Percentiles rank a stretch among this genome's conserved stretches.
phyloP scores from a whole-genome alignment of 2,113 vertebrate genomes.

The Oceanodroma tethys region DNA sequence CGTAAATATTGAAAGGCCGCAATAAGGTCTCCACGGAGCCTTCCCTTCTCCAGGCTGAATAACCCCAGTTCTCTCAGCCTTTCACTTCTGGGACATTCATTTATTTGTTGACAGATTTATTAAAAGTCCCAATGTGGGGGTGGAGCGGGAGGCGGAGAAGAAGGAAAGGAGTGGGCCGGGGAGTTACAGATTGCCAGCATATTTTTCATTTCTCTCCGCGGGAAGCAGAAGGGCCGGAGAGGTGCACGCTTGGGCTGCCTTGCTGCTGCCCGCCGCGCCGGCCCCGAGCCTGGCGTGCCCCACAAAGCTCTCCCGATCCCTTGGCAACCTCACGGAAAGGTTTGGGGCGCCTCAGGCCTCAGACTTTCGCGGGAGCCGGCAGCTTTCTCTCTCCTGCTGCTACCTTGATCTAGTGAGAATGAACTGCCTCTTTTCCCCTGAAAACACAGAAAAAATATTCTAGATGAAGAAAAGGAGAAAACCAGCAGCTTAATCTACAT shows the following conservation, averaged over 20 bases:
- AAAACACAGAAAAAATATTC: background rate
- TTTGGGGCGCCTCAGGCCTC: background rate
- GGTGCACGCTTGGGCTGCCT: background rate
- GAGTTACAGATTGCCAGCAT: background rate
- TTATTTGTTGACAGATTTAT: background rate
- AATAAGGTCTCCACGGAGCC: background rate
- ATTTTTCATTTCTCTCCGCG: background rate
- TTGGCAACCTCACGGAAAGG: background rate
- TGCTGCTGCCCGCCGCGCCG: background rate
- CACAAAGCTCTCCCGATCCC: background rate
- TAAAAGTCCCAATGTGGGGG: background rate
- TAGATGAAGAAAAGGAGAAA: background rate
- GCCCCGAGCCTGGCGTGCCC: background rate
- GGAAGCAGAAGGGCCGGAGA: background rate
- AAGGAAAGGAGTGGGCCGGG: background rate
- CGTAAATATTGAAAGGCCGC: fast-evolving
- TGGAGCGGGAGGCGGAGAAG: background rate
- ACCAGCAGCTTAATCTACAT: background rate
- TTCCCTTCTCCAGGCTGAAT: background rate
- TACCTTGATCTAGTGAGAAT: background rate
- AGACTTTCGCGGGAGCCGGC: background rate
- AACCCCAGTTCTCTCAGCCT: background rate
- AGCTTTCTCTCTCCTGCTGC: background rate
- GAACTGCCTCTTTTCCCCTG: background rate
- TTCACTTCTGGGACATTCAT: background rate